Conservation (phyloP, 35 echinoderm and acorn worm genomes). For the Hemicentrotus pulcherrimus region DNA sequence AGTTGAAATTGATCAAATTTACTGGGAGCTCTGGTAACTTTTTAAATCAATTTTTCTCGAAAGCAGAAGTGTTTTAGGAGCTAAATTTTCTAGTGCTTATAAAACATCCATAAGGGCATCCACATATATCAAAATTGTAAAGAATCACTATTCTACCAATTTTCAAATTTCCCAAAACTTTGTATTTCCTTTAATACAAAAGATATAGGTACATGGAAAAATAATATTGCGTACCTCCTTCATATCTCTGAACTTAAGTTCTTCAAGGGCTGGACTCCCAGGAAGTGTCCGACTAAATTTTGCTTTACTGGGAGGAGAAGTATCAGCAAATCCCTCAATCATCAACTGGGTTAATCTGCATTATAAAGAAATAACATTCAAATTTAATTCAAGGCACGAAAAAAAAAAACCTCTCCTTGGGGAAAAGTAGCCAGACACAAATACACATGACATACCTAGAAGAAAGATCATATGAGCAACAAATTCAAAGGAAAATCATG, state of each 20-base stretch:
- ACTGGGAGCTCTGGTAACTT: no score
- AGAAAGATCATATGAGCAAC: background rate
- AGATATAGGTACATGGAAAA: no score
- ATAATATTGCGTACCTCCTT: background rate
- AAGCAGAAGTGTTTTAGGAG: no score
- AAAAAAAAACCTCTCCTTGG: background rate
- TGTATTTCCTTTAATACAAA: no score
- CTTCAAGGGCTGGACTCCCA: background rate
- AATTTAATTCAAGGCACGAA: background rate
- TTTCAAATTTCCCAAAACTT: no score
- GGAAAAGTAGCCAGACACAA: background rate
- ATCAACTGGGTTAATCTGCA: conserved; percentile 40
- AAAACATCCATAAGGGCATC: no score
- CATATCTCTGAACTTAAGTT: background rate
- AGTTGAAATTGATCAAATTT: no score
- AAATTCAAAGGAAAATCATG: background rate
- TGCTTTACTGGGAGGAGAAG: conserved; percentile 12
- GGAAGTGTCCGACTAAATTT: conserved; percentile 12
- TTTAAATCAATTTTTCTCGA: no score
- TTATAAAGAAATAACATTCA: background rate
- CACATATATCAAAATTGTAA: no score
- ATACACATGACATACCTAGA: background rate
- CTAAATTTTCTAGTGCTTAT: no score
- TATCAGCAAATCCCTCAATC: conserved; percentile 43
- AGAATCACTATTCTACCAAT: no score